Conservation (phyloP, 35 echinoderm and acorn worm genomes). For the Chiridota heheva region DNA sequence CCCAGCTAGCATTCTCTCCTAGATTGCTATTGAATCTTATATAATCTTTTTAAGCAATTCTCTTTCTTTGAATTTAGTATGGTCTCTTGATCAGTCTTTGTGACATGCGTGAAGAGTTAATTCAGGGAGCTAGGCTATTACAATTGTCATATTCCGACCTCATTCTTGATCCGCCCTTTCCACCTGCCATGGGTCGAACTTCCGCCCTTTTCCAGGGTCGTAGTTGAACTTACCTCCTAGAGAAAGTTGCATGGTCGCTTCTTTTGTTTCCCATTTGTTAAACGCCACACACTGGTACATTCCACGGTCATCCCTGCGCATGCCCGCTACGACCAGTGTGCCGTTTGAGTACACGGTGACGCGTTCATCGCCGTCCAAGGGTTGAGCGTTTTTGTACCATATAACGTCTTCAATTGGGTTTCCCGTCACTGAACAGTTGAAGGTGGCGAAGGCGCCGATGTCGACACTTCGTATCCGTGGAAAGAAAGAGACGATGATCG, state of each 20-base stretch:
- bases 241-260: conserved; percentile 95
- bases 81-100: too few species aligned
- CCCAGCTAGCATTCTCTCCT: too few species aligned
- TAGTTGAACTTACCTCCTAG: conserved; percentile 96
- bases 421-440: conserved; percentile 91
- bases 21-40: too few species aligned
- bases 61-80: too few species aligned
- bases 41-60: too few species aligned
- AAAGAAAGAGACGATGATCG: conserved; percentile 83
- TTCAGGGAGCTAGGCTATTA: too few species aligned
- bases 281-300: conserved; percentile 99
- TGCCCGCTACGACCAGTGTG: conserved; percentile 79
- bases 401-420: conserved; percentile 79
- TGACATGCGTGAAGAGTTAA: too few species aligned
- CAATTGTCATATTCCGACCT: too few species aligned
- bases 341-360: conserved; percentile 84
- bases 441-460: conserved; percentile 80
- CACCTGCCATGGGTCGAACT: too few species aligned
- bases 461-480: conserved; percentile 87
- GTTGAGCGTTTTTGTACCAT: conserved; percentile 93
- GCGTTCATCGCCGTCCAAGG: conserved; percentile 77
- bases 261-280: conserved; percentile 85
- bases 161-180: too few species aligned
- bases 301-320: conserved; percentile 80
- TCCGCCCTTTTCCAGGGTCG: too few species aligned